A percentile compares a stretch with the other conserved stretches of the same genome.
Evolutionary conservation across 2,888 invertebrate species (phyloP).

Genomic region (Panopea generosa): DNA sequence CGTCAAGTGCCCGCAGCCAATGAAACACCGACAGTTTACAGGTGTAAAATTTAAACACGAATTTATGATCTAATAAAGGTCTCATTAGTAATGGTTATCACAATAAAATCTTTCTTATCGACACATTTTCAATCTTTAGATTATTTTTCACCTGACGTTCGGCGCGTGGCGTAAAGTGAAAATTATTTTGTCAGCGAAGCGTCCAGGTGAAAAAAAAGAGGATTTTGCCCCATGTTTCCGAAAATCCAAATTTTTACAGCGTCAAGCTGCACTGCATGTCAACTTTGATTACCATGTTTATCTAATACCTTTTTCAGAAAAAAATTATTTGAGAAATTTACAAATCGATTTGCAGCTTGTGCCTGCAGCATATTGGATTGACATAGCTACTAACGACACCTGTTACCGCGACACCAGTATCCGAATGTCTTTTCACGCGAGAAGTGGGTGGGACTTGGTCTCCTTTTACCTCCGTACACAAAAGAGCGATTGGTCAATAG

Average conservation of each 20-base stretch:
- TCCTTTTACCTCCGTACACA: conserved; percentile 20
- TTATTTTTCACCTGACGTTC: conserved; percentile 51
- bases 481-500: conserved; percentile 28
- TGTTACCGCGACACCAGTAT: conserved; percentile 21
- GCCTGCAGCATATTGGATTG: too few relatives aligned
- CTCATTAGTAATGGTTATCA: conserved; percentile 46
- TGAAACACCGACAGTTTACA: conserved; percentile 5
- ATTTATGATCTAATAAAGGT: conserved; percentile 50
- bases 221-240: neutral
- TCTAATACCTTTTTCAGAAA: neutral
- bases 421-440: conserved; percentile 28
- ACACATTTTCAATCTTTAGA: conserved; percentile 36
- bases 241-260: too few relatives aligned
- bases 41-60: conserved; percentile 19
- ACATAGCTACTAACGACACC: conserved; percentile 10
- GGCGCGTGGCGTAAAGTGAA: conserved; percentile 46
- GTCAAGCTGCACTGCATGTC: neutral
- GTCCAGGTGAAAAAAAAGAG: conserved; percentile 8
- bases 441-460: conserved; percentile 25
- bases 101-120: conserved; percentile 41
- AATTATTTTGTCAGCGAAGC: conserved; percentile 11
- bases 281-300: neutral
- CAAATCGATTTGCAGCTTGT: neutral
- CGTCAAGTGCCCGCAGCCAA: neutral
- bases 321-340: neutral